phyloP scores from a whole-genome alignment of 2,888 invertebrate species.

The Euproctis similis region DNA sequence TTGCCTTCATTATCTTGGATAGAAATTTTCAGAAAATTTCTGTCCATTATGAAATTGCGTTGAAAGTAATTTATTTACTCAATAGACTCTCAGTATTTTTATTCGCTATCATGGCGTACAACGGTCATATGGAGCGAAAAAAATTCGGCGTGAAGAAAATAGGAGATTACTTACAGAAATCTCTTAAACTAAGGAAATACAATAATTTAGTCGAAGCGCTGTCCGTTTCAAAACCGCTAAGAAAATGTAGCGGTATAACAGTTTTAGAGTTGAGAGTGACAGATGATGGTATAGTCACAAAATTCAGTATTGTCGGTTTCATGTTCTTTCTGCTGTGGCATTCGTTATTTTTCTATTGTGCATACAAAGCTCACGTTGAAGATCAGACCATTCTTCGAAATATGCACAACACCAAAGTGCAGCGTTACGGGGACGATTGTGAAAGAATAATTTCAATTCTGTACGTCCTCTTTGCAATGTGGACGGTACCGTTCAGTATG shows the following conservation, averaged over 20 bases:
- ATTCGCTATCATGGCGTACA: too few species aligned
- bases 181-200: slow-evolving; percentile 19
- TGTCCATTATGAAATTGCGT: too few species aligned
- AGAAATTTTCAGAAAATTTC: too few species aligned
- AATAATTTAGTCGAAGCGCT: slow-evolving; percentile 37
- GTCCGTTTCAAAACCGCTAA: slow-evolving; percentile 24
- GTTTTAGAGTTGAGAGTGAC: slow-evolving; percentile 19
- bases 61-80: too few species aligned
- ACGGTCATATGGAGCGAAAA: not conserved
- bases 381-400: slow-evolving; percentile 44
- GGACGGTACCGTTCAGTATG: slow-evolving; percentile 38
- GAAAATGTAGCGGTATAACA: slow-evolving; percentile 33
- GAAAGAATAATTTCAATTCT: slow-evolving; percentile 33
- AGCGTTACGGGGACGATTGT: slow-evolving; percentile 47
- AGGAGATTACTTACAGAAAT: slow-evolving; percentile 12
- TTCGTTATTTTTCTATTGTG: slow-evolving; percentile 34
- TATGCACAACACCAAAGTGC: slow-evolving; percentile 45
- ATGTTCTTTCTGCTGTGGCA: slow-evolving; percentile 28
- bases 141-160: slow-evolving; percentile 1
- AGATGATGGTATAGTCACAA: slow-evolving; percentile 15
- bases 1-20: too few species aligned
- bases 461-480: slow-evolving; percentile 35
- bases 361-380: slow-evolving; percentile 29
- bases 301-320: slow-evolving; percentile 33
- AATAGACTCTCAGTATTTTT: too few species aligned